Evolutionary conservation across 2,888 invertebrate species (phyloP), one percentile per base, ranked within the genome.

Genomic region (Hyalella azteca): DNA sequence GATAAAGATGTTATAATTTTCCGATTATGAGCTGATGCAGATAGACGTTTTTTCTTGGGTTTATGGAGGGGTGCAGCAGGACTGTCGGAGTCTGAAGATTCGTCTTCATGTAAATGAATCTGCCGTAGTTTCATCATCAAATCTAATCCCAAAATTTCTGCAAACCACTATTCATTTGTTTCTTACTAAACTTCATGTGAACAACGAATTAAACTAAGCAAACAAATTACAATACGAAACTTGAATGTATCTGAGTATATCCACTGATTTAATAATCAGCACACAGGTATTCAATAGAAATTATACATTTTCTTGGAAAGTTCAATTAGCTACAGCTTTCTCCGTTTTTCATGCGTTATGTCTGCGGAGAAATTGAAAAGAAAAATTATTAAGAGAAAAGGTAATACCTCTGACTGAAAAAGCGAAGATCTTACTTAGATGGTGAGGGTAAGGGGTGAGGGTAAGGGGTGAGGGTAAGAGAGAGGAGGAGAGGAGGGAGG

Each of bases 81-180:
- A 36, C 36, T 19, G 66, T 66, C 66, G 36, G 66, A 66, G 36
- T 66, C 66, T 13, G 66, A 36, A 66, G 66, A 66, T 36, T 66
- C 66, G 11, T 15, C 66, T 36, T n/a, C 36, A 36, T 66, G 29
- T 19, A 66, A 29, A 36, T 66, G 66, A 36, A 36, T 4, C 15
- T 66, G 66, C 1, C 36, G 66, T n/a, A 66, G 66, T 66, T 66
- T 66, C 66, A 66, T 66, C 19, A 66, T 66, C 36, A 36, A 54
- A 54, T 54, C 7, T 29, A 54, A 29, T 9, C 54, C 26, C 11
- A 7, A 15, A 13, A 9, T 22, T 2, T 26, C 45, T 45, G 45
- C 3, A 19, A 45, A 1, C 45, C 3, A 3, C 45, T 1, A 3
- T 45, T 11, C 3, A 1, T 45, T 15, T 45, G 11, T 45, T 45